Base-by-base conservation (phyloP, 2,888 invertebrate species). In the Chrysomela aeneicollis region DNA sequence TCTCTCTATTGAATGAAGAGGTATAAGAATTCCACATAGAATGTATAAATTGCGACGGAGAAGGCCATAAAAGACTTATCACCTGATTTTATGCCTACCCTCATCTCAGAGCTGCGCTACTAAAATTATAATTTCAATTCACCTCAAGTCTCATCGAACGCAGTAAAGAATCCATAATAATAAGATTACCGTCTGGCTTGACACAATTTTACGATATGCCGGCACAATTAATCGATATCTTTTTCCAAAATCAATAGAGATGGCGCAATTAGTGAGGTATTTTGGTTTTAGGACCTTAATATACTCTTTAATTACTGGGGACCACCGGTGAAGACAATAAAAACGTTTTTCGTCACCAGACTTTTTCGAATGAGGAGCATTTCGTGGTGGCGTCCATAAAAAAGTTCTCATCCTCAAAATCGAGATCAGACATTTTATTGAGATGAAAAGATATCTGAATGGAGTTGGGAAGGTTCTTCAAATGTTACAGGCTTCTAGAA, bases 241-340 rank as follows among this genome's bases (percentile, higher is more conserved):
- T 63, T 54, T 64, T 55, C 64, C 67, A 65, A 69, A 72, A 73
- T 73, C 74, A 66, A 72, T 73, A 71, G 73, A 73, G 67, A 64
- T 71, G 73, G 72, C 70, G 69, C 70, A 73, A 75, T 75, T 75
- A 75, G 72, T 71, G 71, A 71, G 72, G 75, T 70, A 75, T 74
- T 72, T 68, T 60, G 71, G 68, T 69, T 71, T 70, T 69, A 70
- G 61, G 62, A 54, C 58, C 63, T 59, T 61, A 61, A 69, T 69
- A 67, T 61, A 63, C 62, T 60, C 61, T 66, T 68, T 70, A 70
- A 70, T 70, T 70, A 64, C 54, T 51, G 18, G 18, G 60, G 70
- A 70, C 70, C 70, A 70, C 70, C 70, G 58, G 66, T 70, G 67
- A 57, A 59, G 69, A 51, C 30, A 59, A 65, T 69, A 68, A 70